Conservation (phyloP, 2,113 vertebrate genomes). For the Nestor notabilis region DNA sequence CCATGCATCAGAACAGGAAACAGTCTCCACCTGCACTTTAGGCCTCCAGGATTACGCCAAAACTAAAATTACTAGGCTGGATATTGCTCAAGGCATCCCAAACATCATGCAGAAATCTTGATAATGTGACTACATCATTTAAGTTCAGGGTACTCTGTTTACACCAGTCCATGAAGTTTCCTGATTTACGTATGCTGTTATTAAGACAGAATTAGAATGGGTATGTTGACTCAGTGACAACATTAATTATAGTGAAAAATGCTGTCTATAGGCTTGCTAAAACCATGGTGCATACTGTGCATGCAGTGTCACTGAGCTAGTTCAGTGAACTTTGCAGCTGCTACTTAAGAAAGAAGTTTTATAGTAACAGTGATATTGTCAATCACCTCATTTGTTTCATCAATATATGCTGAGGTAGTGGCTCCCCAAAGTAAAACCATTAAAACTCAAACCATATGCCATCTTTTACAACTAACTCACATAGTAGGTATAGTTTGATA, state of each 20-base stretch:
- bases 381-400: neutral
- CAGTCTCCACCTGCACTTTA: neutral
- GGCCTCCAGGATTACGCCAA: neutral
- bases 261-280: neutral
- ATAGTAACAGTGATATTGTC: neutral
- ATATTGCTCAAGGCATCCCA: neutral
- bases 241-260: neutral
- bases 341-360: neutral
- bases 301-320: neutral
- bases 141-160: neutral
- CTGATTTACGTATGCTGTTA: neutral
- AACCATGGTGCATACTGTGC: neutral
- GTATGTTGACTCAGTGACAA: neutral
- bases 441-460: neutral
- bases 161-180: fast-evolving
- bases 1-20: neutral
- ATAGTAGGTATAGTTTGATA: neutral
- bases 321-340: neutral
- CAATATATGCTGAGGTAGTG: neutral
- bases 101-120: neutral
- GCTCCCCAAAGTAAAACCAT: neutral
- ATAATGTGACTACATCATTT: neutral
- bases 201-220: neutral
- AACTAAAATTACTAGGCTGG: neutral
- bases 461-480: neutral